Base-by-base conservation (phyloP, 1,140 invertebrate genomes). In the Lordiphosa clarofinis region DNA sequence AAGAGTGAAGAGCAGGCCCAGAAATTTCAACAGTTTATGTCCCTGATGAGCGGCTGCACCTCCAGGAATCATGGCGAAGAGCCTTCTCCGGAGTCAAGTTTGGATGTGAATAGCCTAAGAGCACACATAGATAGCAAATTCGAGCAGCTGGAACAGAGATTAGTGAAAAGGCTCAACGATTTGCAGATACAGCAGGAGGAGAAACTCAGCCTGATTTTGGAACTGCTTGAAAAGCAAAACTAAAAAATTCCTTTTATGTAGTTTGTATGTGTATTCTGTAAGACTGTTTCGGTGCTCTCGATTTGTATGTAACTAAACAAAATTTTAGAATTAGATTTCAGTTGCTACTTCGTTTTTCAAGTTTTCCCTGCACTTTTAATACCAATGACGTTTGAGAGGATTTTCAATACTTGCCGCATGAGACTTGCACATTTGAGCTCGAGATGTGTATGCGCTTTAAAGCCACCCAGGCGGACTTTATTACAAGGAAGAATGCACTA, bases 11-110 rank as follows among this genome's bases (percentile, higher is more conserved):
- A 76, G 3, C 63, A 58, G 4, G 47, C 56, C 8, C 62, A 75
- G 7, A 87, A 75, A 38, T 36, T 79, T 11, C 56, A 76, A 37
- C 64, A 82, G 31, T 87, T 76, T 28, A 56, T 79, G 81, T 39
- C 48, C 3, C 31, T 81, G 5, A 64, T 73, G 47, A 71, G 72
- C 42, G 56, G 67, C 3, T 33, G 44, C 10, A 37, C 38, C 10
- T 28, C 7, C 43, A 60, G 5, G 6, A 46, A n/a, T 38, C 21
- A 31, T 12, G 28, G 8, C 38, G 47, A 42, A 7, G 10, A 28
- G 0, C 12, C 15, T 12, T 4, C 11, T 15, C 21, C 11, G n/a
- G 54, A 10, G 5, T 3, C 12, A 15, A 9, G 4, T 13, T 6
- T 21, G 4, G 44, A 58, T 43, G 6, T 52, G 0, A 46, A 40